phyloP scores from a whole-genome alignment of 2,797 vertebrate genomes.

The Otolemur crassicaudatus region DNA sequence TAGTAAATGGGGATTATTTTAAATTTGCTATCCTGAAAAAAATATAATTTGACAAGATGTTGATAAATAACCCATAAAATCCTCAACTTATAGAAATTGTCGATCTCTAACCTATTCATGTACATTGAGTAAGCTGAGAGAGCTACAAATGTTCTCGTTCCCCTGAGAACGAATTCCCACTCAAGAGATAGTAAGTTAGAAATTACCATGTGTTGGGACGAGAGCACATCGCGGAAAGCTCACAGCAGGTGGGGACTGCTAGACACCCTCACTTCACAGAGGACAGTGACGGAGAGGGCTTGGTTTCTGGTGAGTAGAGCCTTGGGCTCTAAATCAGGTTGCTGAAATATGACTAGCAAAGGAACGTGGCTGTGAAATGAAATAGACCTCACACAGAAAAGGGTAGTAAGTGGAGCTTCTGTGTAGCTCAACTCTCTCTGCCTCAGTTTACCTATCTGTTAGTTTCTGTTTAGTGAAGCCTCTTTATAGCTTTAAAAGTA shows the following conservation, averaged over 20 bases:
- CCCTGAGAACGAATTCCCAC: not conserved
- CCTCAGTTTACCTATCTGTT: not conserved
- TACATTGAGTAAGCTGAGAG: not conserved
- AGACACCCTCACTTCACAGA: accelerated
- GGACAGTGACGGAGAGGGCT: not conserved
- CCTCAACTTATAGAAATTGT: not conserved
- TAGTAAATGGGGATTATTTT: not conserved
- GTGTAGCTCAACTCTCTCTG: not conserved
- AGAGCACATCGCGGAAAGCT: not conserved
- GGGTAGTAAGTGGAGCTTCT: not conserved
- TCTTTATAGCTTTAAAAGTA: not conserved
- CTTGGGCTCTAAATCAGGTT: not conserved
- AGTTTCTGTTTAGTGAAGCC: not conserved
- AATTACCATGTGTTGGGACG: not conserved
- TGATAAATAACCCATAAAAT: not conserved
- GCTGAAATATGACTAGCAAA: not conserved
- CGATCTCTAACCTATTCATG: not conserved
- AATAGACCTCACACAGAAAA: accelerated
- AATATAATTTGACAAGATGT: not conserved
- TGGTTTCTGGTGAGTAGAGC: not conserved
- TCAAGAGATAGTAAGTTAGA: not conserved
- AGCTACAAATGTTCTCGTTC: not conserved
- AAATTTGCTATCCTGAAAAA: conserved; percentile 4
- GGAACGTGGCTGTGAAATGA: not conserved
- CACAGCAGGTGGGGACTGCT: not conserved